A percentile compares a stretch with the other conserved stretches of the same genome.
Evolutionary conservation across 2,888 invertebrate species (phyloP).

Genomic region (Galerucella pusilla): DNA sequence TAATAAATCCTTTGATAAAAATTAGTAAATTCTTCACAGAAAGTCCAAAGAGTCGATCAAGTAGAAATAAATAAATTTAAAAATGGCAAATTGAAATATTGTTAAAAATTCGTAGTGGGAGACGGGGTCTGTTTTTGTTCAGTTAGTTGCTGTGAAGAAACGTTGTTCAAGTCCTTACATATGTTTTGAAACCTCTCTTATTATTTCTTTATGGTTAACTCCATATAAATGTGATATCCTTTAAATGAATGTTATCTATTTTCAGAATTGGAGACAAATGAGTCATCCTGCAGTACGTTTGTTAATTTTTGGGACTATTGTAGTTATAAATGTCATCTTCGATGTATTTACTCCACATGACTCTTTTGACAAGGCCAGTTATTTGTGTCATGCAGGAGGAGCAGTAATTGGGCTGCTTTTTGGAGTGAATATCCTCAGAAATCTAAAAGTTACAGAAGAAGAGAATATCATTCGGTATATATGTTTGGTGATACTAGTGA

Average conservation of each 20-base stretch:
- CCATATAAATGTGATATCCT: too few species aligned
- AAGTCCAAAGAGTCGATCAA: too few species aligned
- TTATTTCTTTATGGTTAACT: too few species aligned
- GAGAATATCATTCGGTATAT: constrained; percentile 68
- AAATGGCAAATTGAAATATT: too few species aligned
- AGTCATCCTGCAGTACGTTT: constrained; percentile 69
- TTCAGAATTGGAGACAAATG: constrained; percentile 95
- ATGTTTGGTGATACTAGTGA: constrained; percentile 6
- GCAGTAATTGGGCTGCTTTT: constrained; percentile 84
- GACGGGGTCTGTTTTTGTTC: too few species aligned
- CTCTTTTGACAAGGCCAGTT: constrained; percentile 65
- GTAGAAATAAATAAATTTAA: too few species aligned
- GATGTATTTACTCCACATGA: constrained; percentile 57
- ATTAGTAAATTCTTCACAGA: too few species aligned
- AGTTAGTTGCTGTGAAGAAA: too few species aligned
- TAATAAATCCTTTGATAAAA: too few species aligned
- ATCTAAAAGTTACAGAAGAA: constrained; percentile 71
- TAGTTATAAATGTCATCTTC: constrained; percentile 42
- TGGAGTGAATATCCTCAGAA: constrained; percentile 73
- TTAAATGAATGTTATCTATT: constrained; percentile 1
- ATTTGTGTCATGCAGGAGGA: constrained; percentile 80
- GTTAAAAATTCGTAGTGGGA: too few species aligned
- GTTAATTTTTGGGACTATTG: constrained; percentile 46
- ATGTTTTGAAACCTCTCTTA: too few species aligned
- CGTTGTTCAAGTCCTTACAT: too few species aligned